These are phyloP conservation scores for Phalloptychus januarius DNA, from an alignment of 2,797 vertebrate species.

Conservation along the genomic window DNA sequence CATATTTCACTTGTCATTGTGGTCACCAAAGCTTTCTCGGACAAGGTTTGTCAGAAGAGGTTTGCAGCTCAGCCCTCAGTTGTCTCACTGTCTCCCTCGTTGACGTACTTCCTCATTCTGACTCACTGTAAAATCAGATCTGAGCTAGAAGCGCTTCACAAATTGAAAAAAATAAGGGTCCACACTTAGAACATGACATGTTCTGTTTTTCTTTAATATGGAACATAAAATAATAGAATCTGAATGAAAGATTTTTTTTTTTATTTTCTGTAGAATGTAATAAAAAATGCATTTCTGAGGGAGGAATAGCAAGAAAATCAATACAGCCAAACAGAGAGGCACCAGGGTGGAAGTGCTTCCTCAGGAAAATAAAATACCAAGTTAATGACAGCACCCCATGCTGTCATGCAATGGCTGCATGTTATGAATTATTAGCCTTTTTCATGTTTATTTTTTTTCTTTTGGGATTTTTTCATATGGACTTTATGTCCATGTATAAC, in stretches of 20 bases:
- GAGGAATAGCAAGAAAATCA: not conserved
- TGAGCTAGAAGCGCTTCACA: slow-evolving; percentile 46
- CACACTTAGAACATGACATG: slow-evolving; percentile 3
- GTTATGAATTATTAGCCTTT: not conserved
- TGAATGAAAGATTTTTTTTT: not conserved
- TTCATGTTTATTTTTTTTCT: not conserved
- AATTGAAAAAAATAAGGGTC: slow-evolving; percentile 10
- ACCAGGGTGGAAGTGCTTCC: not conserved
- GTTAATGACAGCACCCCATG: no score
- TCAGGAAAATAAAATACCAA: not conserved
- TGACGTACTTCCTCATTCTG: slow-evolving; percentile 58
- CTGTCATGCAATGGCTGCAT: not conserved
- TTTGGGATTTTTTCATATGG: not conserved
- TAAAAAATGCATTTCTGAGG: not conserved
- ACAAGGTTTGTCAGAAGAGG: slow-evolving; percentile 75
- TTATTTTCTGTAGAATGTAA: not conserved
- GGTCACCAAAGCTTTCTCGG: slow-evolving; percentile 70
- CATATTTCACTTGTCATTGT: slow-evolving; percentile 80
- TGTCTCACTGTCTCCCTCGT: slow-evolving; percentile 55
- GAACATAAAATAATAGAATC: not conserved
- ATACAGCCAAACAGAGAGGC: not conserved
- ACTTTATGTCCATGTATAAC: not conserved
- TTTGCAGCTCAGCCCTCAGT: slow-evolving; percentile 75
- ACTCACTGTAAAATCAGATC: slow-evolving; percentile 60
- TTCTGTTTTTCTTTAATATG: not conserved